A percentile compares a stretch with the other conserved stretches of the same genome.
These are phyloP conservation scores for Zoanthus gigantus DNA, from an alignment of 92 coral and sea anemone species.

Conservation along the genomic window DNA sequence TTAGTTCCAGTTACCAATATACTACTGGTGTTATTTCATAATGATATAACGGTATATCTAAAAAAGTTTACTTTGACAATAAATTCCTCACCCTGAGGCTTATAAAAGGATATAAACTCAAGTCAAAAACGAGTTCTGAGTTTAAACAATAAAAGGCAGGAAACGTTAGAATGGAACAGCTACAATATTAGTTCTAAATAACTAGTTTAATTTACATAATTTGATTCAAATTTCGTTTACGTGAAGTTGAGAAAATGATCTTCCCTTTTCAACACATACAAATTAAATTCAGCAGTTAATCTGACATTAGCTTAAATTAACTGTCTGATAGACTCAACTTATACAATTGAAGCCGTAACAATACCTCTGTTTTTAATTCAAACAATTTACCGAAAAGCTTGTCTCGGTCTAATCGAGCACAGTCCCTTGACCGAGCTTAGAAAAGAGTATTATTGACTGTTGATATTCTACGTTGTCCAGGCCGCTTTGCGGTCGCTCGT, in stretches of 20 bases:
- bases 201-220: not conserved
- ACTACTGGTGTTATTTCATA: too few relatives aligned
- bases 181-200: not conserved
- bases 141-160: not conserved
- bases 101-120: not conserved
- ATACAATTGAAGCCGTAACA: too few relatives aligned
- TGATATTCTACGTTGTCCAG: slow-evolving; percentile 64
- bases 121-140: not conserved
- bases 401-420: not conserved
- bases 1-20: not conserved
- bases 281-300: too few relatives aligned
- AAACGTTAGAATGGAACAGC: not conserved
- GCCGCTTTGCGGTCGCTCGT: slow-evolving; percentile 60
- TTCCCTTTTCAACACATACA: too few relatives aligned
- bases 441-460: slow-evolving; percentile 74
- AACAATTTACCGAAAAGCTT: too few relatives aligned
- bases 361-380: too few relatives aligned
- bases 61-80: not conserved
- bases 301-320: too few relatives aligned
- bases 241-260: too few relatives aligned
- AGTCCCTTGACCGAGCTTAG: slow-evolving; percentile 25
- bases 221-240: not conserved
- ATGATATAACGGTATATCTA: not conserved
- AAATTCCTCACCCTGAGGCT: too few relatives aligned
- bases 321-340: too few relatives aligned